Evolutionary conservation across 2,797 vertebrate species (phyloP).

Genomic region (Eulemur albifrons): DNA sequence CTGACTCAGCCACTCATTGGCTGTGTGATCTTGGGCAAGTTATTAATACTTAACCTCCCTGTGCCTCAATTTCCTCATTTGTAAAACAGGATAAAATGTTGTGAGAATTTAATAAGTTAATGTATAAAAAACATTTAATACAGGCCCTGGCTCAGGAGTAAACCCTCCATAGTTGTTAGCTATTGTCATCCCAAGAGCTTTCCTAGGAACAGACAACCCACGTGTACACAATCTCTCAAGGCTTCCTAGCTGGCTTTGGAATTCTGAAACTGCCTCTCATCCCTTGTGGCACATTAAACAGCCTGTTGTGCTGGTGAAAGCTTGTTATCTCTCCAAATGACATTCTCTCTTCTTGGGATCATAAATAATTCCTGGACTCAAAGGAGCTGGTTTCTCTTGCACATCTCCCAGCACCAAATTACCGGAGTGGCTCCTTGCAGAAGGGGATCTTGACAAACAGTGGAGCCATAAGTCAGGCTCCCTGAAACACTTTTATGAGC

Average conservation of each 20-base stretch:
- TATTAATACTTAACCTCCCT: neutral
- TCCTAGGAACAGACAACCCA: neutral
- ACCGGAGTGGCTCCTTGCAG: constrained; percentile 54
- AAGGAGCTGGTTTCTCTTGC: constrained; percentile 64
- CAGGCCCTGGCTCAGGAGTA: neutral
- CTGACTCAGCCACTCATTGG: neutral
- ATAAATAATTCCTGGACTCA: constrained; percentile 79
- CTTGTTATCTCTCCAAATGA: constrained; percentile 69
- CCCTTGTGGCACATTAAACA: constrained; percentile 55
- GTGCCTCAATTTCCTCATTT: constrained; percentile 13
- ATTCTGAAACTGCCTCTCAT: constrained; percentile 42
- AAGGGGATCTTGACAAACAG: constrained; percentile 49
- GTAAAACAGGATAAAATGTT: neutral
- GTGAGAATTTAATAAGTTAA: constrained; percentile 35
- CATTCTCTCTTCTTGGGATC: constrained; percentile 66
- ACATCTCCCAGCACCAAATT: constrained; percentile 75
- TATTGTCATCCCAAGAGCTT: neutral
- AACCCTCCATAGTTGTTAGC: neutral
- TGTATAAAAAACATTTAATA: neutral
- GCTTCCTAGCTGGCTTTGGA: constrained; percentile 39
- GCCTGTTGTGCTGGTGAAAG: constrained; percentile 52
- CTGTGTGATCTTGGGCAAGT: neutral
- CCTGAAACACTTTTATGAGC: constrained; percentile 72
- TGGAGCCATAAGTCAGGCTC: constrained; percentile 54
- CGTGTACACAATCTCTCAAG: neutral